A percentile compares a stretch with the other conserved stretches of the same genome.
phyloP scores from a whole-genome alignment of 2,113 vertebrate species.

The Leucoraja erinaceus region DNA sequence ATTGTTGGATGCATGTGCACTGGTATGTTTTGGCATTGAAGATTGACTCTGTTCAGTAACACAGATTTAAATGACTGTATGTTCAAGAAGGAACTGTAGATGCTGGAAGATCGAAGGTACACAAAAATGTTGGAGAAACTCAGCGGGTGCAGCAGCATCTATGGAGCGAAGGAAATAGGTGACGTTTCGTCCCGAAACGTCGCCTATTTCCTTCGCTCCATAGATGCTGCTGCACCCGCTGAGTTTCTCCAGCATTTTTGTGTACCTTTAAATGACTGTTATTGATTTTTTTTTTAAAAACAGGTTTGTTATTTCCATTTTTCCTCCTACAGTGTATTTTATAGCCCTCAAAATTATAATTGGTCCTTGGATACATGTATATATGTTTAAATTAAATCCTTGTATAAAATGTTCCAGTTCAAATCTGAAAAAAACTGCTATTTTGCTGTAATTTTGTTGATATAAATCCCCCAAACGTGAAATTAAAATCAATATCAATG shows the following conservation, averaged over 20 bases:
- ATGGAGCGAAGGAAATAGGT: no score
- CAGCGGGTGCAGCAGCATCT: no score
- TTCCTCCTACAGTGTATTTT: background rate
- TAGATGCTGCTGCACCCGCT: no score
- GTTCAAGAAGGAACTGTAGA: no score
- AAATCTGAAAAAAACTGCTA: background rate
- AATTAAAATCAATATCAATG: background rate
- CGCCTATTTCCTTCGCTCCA: no score
- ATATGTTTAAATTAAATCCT: slow-evolving; percentile 7
- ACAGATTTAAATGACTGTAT: background rate
- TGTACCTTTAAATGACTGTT: background rate
- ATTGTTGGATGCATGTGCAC: background rate
- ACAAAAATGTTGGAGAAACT: no score
- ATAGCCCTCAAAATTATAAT: background rate
- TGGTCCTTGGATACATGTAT: background rate
- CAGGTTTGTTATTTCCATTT: background rate
- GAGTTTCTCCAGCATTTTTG: no score
- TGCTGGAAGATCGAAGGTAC: no score
- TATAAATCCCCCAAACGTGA: background rate
- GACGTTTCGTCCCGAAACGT: no score
- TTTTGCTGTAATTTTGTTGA: slow-evolving; percentile 18
- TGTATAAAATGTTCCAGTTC: slow-evolving; percentile 7
- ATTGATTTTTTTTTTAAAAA: background rate
- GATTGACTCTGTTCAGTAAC: background rate
- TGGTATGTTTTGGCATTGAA: background rate